Base-by-base conservation (phyloP, 2,888 invertebrate genomes). In the Sinotaia quadrata region DNA sequence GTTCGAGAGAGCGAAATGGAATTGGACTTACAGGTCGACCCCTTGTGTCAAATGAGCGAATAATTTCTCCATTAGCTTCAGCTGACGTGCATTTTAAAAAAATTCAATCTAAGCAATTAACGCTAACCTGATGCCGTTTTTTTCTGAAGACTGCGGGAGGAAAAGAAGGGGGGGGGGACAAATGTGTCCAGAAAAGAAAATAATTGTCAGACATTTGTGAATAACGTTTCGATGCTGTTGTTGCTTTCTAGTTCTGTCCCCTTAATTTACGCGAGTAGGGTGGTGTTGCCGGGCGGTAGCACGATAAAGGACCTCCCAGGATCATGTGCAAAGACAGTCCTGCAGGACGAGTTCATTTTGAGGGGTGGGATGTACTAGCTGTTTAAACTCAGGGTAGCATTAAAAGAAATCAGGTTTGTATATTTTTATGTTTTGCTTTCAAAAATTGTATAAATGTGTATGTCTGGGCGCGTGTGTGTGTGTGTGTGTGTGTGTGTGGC, bases 191-290 rank as follows among this genome's bases (percentile, higher is more conserved):
- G n/a, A 27, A 21, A 33, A 24, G 47, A 34, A 33, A 31, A 49
- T 61, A 61, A 61, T 49, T 61, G 61, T 61, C 49, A 44, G 44
- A 18, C 24, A 47, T 7, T 18, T 3, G 29, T 41, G 59, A 47
- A 34, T 44, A n/a, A 44, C 24, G n/a, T 44, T 41, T 59, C 31
- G 27, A 31, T 59, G 59, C 24, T n/a, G n/a, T n/a, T n/a, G n/a
- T n/a, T n/a, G n/a, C n/a, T n/a, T n/a, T n/a, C n/a, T n/a, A n/a
- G n/a, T n/a, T n/a, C n/a, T n/a, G n/a, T n/a, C n/a, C n/a, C n/a
- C n/a, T n/a, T n/a, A n/a, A n/a, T n/a, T n/a, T n/a, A n/a, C n/a
- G n/a, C n/a, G n/a, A n/a, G n/a, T n/a, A n/a, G n/a, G n/a, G n/a
- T n/a, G n/a, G n/a, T n/a, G n/a, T n/a, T 41, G 41, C 41, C 41